Evolutionary conservation across 2,888 invertebrate genomes (phyloP).

Genomic region (Scrobipalpa atriplicella): DNA sequence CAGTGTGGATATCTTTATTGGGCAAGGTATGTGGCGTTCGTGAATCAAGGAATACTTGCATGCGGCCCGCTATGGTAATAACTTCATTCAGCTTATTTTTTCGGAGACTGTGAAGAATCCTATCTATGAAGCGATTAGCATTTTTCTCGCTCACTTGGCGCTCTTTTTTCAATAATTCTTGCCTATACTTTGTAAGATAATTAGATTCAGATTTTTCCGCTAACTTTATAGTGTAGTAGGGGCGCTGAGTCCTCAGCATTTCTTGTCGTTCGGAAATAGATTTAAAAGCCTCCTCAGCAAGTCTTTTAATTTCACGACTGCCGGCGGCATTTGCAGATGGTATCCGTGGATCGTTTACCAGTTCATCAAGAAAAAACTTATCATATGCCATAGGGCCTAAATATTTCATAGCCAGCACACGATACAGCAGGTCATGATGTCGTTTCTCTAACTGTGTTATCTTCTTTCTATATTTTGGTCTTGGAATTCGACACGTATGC

Average conservation of each 20-base stretch:
- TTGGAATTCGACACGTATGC: constrained; percentile 67
- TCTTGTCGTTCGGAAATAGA: constrained; percentile 69
- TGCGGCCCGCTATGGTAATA: constrained; percentile 70
- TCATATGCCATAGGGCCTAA: constrained; percentile 76
- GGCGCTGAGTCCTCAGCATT: constrained; percentile 70
- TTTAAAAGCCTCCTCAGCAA: constrained; percentile 61
- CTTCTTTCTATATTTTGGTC: constrained; percentile 54
- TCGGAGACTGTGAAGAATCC: neutral
- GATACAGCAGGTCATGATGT: constrained; percentile 59
- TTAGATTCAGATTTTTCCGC: constrained; percentile 71
- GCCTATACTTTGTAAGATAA: constrained; percentile 66
- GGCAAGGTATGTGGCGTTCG: constrained; percentile 71
- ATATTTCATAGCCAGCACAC: constrained; percentile 76
- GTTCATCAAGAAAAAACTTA: constrained; percentile 69
- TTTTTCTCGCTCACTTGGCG: constrained; percentile 66
- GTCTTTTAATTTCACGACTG: constrained; percentile 52
- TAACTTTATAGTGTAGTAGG: constrained; percentile 71
- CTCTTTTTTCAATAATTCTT: constrained; percentile 60
- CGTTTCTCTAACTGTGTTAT: constrained; percentile 72
- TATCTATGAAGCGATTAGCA: constrained; percentile 36
- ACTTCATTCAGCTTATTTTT: constrained; percentile 63
- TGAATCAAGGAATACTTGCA: constrained; percentile 70
- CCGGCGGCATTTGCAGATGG: constrained; percentile 67
- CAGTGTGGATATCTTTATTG: constrained; percentile 69
- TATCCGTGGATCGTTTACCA: constrained; percentile 55